Base-by-base conservation (phyloP, 2,113 vertebrate species). In the Lasiurus borealis region DNA sequence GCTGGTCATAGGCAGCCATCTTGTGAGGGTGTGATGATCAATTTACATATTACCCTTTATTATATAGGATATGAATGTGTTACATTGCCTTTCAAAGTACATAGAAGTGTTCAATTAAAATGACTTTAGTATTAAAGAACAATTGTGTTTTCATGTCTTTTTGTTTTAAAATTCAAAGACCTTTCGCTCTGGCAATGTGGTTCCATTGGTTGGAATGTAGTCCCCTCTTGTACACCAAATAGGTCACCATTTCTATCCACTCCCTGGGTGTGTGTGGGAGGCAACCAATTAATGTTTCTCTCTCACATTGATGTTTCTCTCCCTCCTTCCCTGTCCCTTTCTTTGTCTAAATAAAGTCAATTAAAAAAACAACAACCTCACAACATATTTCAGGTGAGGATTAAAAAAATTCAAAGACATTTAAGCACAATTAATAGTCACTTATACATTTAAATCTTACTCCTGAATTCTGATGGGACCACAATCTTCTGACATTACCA, bases 111-210 rank as follows among this genome's bases (percentile, higher is more conserved):
- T 91, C 78, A 52, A 86, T 83, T 84, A 69, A 88, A 52, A 18
- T 68, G 44, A 54, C 34, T 83, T 85, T 54, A 76, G 15, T 59
- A 8, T 88, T 93, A 25, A 25, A 93, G 64, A 91, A 64, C 80
- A 93, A 48, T 80, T 94, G 73, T 85, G 48, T 72, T 86, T 8
- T 80, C 11, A 50, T 50, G 27, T 36, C 29, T 72, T 52, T 29
- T 73, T 71, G 71, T 90, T 95, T 86, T 40, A 84, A 76, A 88
- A 92, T 73, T 90, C 19, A 83, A 59, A 80, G 57, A 59, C 40
- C 73, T 78, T 82, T 90, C 77, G 31, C 64, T n/a, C 14, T 68
- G 64, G 14, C 6, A 3, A 31, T 68, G 64, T 68, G 29, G 64
- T 31, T n/a, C 64, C n/a, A 31, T 68, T 68, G 29, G 31, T n/a